These are phyloP conservation scores for Syngnathus acus DNA, from an alignment of 2,797 vertebrate genomes.

Conservation along the genomic window DNA sequence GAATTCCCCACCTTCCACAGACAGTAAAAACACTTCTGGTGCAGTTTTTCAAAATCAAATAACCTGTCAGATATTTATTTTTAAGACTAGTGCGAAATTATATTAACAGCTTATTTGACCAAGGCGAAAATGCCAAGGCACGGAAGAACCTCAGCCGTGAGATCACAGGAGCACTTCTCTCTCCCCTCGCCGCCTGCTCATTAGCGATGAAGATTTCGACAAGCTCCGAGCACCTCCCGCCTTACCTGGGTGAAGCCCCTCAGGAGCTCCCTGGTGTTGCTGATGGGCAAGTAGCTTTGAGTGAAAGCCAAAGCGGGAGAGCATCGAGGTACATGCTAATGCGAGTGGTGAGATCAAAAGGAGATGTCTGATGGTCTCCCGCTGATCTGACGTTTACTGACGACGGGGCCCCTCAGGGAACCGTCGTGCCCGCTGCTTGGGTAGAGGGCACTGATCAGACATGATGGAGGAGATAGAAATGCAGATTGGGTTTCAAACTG, in stretches of 20 bases:
- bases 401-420: constrained; percentile 24
- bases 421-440: constrained; percentile 17
- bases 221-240: constrained; percentile 27
- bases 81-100: too few species aligned
- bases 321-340: constrained; percentile 53
- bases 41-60: too few species aligned
- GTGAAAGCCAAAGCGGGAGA: constrained; percentile 7
- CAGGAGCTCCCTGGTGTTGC: constrained; percentile 7
- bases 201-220: constrained; percentile 42
- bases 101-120: too few species aligned
- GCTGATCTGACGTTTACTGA: constrained; percentile 46
- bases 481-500: neutral
- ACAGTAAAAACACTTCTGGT: constrained; percentile 18
- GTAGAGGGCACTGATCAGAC: constrained; percentile 40
- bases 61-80: too few species aligned
- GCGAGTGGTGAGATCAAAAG: constrained; percentile 53
- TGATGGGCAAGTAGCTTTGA: constrained; percentile 43
- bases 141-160: constrained; percentile 6
- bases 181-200: constrained; percentile 28
- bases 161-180: constrained; percentile 33
- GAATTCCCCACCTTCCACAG: constrained; percentile 19
- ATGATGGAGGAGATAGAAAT: constrained; percentile 8
- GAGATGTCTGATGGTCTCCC: constrained; percentile 22
- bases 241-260: constrained; percentile 40
- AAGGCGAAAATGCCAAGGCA: too few species aligned